Evolutionary conservation across 2,797 vertebrate genomes (phyloP).

Genomic region (Centropyge bicolor): DNA sequence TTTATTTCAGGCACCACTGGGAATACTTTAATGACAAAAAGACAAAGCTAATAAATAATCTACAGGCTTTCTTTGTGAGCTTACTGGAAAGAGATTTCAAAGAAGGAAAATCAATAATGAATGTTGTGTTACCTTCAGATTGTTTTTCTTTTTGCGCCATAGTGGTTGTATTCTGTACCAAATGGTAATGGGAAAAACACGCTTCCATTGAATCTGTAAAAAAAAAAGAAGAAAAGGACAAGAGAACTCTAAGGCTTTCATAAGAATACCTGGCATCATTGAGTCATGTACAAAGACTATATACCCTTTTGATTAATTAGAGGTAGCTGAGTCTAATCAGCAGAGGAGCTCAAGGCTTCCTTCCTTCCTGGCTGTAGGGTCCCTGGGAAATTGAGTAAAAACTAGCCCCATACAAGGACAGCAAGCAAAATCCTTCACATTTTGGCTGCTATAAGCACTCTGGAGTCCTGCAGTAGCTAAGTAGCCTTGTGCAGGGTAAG

Average conservation of each 20-base stretch:
- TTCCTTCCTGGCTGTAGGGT: conserved; percentile 35
- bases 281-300: not conserved
- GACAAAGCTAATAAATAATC: conserved; percentile 50
- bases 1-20: conserved; percentile 34
- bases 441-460: conserved; percentile 34
- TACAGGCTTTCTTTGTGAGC: conserved; percentile 16
- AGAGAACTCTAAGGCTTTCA: conserved; percentile 10
- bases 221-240: not conserved
- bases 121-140: conserved; percentile 17
- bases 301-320: conserved; percentile 50
- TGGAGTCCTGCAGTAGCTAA: conserved; percentile 16
- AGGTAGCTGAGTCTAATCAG: conserved; percentile 38
- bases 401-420: not conserved
- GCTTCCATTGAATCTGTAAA: not conserved
- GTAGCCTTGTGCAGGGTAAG: conserved; percentile 23
- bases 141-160: conserved; percentile 14
- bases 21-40: conserved; percentile 38
- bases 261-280: not conserved
- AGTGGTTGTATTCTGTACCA: not conserved
- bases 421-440: conserved; percentile 26
- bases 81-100: conserved; percentile 31
- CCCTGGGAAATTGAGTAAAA: conserved; percentile 24
- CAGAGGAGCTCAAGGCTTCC: conserved; percentile 41
- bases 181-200: not conserved
- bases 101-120: conserved; percentile 44